Percentiles rank a stretch among this genome's conserved stretches.
Evolutionary conservation across 23 tunicate species (phyloP).

Genomic region (Ciona savignyi): DNA sequence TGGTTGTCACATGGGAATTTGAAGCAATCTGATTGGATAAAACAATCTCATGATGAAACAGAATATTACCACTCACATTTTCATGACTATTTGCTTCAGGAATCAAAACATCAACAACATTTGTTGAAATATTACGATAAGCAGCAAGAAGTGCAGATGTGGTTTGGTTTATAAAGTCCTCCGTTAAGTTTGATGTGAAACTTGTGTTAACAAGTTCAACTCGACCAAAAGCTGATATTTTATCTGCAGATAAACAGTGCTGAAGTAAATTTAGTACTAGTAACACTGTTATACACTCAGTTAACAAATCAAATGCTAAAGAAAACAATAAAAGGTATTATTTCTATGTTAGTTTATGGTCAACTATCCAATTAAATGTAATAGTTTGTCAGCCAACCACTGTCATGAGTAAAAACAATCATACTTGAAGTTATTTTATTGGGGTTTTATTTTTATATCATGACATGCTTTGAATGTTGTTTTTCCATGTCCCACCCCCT

Average conservation of each 20-base stretch:
- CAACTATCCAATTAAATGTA: too few relatives aligned
- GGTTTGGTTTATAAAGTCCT: not conserved
- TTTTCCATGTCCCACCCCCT: too few relatives aligned
- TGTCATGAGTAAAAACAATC: too few relatives aligned
- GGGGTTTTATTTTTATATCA: not conserved
- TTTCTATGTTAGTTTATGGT: too few relatives aligned
- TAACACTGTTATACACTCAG: too few relatives aligned
- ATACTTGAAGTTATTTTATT: too few relatives aligned
- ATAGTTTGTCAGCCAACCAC: too few relatives aligned
- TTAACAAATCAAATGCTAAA: too few relatives aligned
- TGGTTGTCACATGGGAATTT: not conserved
- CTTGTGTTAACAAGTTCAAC: not conserved
- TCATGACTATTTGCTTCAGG: not conserved
- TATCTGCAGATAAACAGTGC: not conserved
- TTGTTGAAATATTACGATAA: not conserved
- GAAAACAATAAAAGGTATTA: too few relatives aligned
- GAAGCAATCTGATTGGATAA: not conserved
- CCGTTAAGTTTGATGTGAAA: not conserved
- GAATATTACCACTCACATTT: not conserved
- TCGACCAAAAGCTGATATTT: not conserved
- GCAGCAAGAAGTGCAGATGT: not conserved
- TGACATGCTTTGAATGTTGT: too few relatives aligned
- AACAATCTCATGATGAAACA: not conserved
- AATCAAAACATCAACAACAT: not conserved
- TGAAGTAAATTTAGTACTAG: not conserved